phyloP scores from a whole-genome alignment of 2,797 vertebrate genomes.

The Bucorvus abyssinicus region DNA sequence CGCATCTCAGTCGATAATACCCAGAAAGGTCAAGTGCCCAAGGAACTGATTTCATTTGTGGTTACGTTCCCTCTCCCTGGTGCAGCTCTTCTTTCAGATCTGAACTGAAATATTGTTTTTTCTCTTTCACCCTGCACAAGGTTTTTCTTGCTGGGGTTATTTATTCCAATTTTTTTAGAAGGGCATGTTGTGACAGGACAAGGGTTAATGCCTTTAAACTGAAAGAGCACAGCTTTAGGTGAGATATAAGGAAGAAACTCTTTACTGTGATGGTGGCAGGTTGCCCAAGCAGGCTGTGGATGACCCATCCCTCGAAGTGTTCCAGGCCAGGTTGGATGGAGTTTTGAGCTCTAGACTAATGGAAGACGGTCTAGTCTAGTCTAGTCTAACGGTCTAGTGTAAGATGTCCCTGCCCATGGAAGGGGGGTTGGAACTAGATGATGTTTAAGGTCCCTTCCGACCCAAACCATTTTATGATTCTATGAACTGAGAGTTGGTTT shows the following conservation, averaged over 20 bases:
- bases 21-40: constrained; percentile 23
- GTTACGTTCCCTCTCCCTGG: not conserved
- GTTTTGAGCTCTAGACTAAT: not conserved
- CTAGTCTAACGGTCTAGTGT: too few relatives aligned
- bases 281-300: not conserved
- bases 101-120: not conserved
- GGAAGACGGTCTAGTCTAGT: not conserved
- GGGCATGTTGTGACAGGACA: not conserved
- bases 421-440: fast-evolving
- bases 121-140: not conserved
- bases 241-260: not conserved
- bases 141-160: not conserved
- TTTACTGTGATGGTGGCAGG: not conserved
- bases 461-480: not conserved
- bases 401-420: not conserved
- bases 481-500: not conserved
- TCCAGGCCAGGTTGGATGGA: fast-evolving
- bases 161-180: not conserved
- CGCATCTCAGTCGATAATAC: not conserved
- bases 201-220: not conserved
- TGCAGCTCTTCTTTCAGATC: not conserved
- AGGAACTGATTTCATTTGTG: constrained; percentile 10
- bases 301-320: not conserved
- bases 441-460: not conserved
- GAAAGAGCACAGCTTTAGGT: not conserved